These are phyloP conservation scores for Anguilla megastoma DNA, from an alignment of 2,797 vertebrate genomes.

Conservation along the genomic window DNA sequence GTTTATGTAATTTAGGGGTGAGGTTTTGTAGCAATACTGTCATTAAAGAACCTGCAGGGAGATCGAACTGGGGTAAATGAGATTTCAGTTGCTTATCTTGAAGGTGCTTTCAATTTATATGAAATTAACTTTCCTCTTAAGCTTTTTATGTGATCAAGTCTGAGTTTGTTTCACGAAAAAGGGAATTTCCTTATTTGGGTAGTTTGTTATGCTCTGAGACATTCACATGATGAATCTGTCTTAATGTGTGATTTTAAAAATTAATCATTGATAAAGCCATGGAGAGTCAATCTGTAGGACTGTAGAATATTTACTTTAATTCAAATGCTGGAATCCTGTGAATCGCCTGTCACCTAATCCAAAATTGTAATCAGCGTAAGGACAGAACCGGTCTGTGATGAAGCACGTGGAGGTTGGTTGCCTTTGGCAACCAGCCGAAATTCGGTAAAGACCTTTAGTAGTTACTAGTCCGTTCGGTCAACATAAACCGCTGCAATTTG, in stretches of 20 bases:
- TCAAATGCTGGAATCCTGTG: neutral
- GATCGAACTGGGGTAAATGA: neutral
- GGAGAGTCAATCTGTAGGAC: neutral
- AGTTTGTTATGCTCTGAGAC: neutral
- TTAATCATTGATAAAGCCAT: too few species aligned
- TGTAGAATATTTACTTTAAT: neutral
- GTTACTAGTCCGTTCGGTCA: neutral
- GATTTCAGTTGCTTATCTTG: neutral
- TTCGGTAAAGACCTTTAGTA: neutral
- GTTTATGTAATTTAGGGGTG: neutral
- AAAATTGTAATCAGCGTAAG: neutral
- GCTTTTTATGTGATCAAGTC: neutral
- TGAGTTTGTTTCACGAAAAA: neutral
- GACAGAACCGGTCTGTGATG: neutral
- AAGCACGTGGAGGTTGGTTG: neutral
- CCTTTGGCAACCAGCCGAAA: neutral
- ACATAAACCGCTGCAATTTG: neutral
- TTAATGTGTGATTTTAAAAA: neutral
- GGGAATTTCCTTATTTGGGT: neutral
- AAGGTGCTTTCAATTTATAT: neutral
- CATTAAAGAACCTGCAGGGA: neutral
- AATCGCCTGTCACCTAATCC: neutral
- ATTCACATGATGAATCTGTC: neutral
- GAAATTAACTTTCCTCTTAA: neutral
- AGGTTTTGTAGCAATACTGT: neutral